phyloP scores from a whole-genome alignment of 2,797 vertebrate genomes.

The Spinibarbus caldwelli region DNA sequence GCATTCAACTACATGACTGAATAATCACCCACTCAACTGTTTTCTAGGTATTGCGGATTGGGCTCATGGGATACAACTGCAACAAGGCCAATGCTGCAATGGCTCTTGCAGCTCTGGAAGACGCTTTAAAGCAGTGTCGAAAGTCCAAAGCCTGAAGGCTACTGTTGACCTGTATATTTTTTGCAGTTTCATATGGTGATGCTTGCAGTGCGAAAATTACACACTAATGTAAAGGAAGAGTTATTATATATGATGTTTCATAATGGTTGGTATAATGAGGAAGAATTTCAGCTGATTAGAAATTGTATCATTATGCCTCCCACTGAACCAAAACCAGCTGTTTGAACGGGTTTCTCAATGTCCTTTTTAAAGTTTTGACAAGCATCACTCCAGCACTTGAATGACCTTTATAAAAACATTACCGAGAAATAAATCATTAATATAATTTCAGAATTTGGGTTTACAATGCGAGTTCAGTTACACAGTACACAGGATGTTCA shows the following conservation, averaged over 20 bases:
- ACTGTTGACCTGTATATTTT: background rate
- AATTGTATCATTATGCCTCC: background rate
- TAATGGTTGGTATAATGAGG: background rate
- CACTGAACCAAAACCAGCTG: background rate
- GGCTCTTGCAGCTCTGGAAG: slow-evolving; percentile 80
- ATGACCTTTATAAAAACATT: slow-evolving; percentile 13
- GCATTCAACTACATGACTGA: background rate
- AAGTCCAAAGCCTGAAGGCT: slow-evolving; percentile 80
- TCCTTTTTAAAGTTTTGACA: background rate
- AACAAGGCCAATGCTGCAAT: slow-evolving; percentile 83
- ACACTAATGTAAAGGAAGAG: slow-evolving; percentile 7
- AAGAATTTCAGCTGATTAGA: slow-evolving; percentile 3
- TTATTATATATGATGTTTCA: slow-evolving; percentile 14
- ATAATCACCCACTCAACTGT: background rate
- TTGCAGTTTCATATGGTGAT: background rate
- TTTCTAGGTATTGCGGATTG: slow-evolving; percentile 89
- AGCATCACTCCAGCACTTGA: slow-evolving; percentile 23
- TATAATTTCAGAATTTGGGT: slow-evolving; percentile 12
- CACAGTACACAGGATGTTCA: background rate
- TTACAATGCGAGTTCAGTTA: background rate
- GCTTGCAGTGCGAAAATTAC: background rate
- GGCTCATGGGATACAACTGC: slow-evolving; percentile 95
- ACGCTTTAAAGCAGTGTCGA: slow-evolving; percentile 84
- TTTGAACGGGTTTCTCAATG: slow-evolving; percentile 10
- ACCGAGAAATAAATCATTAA: slow-evolving; percentile 4